Conservation (phyloP, 2,113 vertebrate genomes). For the Lonchura striata region DNA sequence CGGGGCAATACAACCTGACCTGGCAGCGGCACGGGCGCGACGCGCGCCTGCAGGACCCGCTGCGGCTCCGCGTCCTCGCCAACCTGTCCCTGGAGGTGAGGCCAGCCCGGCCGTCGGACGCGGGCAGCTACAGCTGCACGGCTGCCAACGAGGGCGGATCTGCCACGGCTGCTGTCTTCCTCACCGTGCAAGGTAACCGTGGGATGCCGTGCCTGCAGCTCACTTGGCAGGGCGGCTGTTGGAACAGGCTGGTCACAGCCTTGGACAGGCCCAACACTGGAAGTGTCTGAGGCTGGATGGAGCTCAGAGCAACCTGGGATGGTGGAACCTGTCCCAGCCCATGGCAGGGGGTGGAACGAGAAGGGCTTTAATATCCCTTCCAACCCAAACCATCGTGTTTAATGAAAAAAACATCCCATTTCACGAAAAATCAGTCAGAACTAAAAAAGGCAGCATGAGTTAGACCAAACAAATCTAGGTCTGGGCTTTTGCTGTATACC, state of each 20-base stretch:
- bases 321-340: background rate
- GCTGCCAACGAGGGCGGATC: conserved; percentile 85
- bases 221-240: rapidly evolving
- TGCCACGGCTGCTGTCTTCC: conserved; percentile 74
- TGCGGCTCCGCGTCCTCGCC: conserved; percentile 60
- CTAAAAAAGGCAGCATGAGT: background rate
- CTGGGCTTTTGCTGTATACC: background rate
- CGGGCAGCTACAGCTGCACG: conserved; percentile 83
- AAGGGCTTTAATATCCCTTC: too few relatives aligned
- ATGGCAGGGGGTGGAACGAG: rapidly evolving
- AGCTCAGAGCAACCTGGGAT: background rate
- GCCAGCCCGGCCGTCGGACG: conserved; percentile 69
- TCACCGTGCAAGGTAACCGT: conserved; percentile 85
- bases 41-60: conserved; percentile 65
- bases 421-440: background rate
- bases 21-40: conserved; percentile 83
- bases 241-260: background rate
- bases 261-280: background rate
- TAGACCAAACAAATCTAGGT: background rate
- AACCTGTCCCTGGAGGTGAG: conserved; percentile 86
- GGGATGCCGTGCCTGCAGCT: rapidly evolving
- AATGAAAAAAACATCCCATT: background rate
- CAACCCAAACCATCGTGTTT: background rate
- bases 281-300: rapidly evolving
- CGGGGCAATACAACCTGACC: conserved; percentile 86